A percentile compares a stretch with the other conserved stretches of the same genome.
These are phyloP conservation scores for Thera britannica DNA, from an alignment of 2,888 invertebrate species.

Conservation along the genomic window DNA sequence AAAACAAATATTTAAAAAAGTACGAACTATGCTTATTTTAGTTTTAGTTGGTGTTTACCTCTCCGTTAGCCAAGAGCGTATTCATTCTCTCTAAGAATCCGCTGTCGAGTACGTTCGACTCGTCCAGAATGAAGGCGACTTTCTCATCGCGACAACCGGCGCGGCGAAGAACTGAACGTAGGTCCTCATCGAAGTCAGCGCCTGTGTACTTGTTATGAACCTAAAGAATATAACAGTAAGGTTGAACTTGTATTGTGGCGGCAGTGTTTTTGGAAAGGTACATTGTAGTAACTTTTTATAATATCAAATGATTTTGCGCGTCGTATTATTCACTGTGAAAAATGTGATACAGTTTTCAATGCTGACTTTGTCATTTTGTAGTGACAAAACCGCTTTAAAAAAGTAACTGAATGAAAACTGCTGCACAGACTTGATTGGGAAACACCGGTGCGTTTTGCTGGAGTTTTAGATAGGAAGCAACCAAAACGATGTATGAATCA, in stretches of 20 bases:
- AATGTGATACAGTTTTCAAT: too few species aligned
- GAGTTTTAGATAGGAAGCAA: too few species aligned
- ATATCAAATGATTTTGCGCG: too few species aligned
- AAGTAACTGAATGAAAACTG: too few species aligned
- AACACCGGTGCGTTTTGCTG: too few species aligned
- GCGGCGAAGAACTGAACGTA: conserved; percentile 93
- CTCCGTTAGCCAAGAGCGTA: conserved; percentile 98
- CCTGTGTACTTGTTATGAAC: conserved; percentile 99
- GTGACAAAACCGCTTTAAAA: too few species aligned
- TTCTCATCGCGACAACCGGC: conserved; percentile 98
- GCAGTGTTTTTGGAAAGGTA: not conserved
- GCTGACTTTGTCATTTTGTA: too few species aligned
- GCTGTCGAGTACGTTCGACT: conserved; percentile 99
- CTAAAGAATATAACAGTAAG: conserved; percentile 60
- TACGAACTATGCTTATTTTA: too few species aligned
- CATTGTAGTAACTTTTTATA: not conserved
- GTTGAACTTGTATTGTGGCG: conserved; percentile 8
- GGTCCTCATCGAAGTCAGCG: conserved; percentile 99
- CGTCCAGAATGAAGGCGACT: conserved; percentile 99
- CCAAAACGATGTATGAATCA: too few species aligned
- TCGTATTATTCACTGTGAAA: too few species aligned
- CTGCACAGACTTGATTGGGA: too few species aligned
- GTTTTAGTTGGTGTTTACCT: conserved; percentile 74
- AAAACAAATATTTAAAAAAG: too few species aligned
- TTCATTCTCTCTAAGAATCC: conserved; percentile 99